These are phyloP conservation scores for Barbus barbus DNA, from an alignment of 2,113 vertebrate genomes.

Conservation along the genomic window DNA sequence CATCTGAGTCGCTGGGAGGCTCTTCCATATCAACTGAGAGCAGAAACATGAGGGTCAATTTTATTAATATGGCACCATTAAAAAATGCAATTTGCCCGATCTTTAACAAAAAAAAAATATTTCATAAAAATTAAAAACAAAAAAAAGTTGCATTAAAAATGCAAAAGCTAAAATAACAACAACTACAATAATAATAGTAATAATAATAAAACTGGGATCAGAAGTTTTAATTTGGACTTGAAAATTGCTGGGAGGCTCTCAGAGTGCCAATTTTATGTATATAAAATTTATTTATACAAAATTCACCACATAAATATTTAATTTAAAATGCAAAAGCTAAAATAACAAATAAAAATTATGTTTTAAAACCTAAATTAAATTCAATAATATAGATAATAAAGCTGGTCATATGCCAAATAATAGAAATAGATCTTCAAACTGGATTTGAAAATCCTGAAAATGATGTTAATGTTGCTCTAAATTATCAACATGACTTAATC, in stretches of 20 bases:
- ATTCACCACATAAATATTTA: too few relatives aligned
- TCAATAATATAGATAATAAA: not conserved
- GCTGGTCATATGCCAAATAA: not conserved
- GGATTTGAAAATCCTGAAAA: not conserved
- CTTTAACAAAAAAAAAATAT: too few relatives aligned
- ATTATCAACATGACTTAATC: not conserved
- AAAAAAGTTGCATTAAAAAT: too few relatives aligned
- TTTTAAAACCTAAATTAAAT: not conserved
- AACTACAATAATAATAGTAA: too few relatives aligned
- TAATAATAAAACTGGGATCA: too few relatives aligned
- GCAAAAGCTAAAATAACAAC: too few relatives aligned
- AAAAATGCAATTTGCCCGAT: not conserved
- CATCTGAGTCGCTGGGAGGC: constrained; percentile 68
- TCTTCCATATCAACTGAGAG: constrained; percentile 78
- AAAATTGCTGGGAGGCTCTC: too few relatives aligned
- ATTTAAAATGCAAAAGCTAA: too few relatives aligned
- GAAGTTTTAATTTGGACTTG: too few relatives aligned
- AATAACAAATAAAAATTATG: not conserved
- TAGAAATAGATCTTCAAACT: not conserved
- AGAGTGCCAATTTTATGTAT: too few relatives aligned
- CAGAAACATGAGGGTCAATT: too few relatives aligned
- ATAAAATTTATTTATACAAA: not conserved
- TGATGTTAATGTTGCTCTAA: not conserved
- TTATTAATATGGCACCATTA: not conserved
- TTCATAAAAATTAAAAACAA: too few relatives aligned